Evolutionary conservation across 2,888 invertebrate genomes (phyloP).

Genomic region (Oscheius sp.): DNA sequence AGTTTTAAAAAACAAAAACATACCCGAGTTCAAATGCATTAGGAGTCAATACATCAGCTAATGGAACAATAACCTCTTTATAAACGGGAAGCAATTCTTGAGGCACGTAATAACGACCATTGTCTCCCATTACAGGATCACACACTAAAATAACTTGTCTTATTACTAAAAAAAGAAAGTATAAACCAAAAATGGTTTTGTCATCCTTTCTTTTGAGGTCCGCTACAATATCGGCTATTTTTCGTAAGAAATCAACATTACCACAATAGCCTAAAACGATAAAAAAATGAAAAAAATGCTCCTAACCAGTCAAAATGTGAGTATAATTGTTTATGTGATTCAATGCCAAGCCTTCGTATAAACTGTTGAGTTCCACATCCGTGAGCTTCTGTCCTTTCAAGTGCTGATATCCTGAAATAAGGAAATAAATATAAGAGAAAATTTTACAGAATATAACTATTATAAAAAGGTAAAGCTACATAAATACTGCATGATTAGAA

Average conservation of each 20-base stretch:
- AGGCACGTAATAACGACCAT: constrained; percentile 92
- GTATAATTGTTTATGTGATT: constrained; percentile 83
- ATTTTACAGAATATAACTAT: background rate
- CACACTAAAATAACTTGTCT: constrained; percentile 86
- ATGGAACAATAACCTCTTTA: constrained; percentile 84
- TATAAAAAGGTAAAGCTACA: background rate
- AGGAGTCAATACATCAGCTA: constrained; percentile 93
- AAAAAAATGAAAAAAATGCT: background rate
- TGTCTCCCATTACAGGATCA: constrained; percentile 98
- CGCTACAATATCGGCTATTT: constrained; percentile 83
- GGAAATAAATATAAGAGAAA: background rate
- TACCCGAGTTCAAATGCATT: constrained; percentile 93
- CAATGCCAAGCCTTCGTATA: constrained; percentile 84
- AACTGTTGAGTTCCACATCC: constrained; percentile 83
- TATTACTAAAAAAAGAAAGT: background rate
- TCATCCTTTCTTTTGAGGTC: constrained; percentile 85
- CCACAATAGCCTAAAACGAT: constrained; percentile 82
- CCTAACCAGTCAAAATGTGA: constrained; percentile 87
- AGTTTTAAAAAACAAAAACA: too few species aligned
- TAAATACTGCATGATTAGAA: background rate
- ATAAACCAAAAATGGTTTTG: constrained; percentile 85
- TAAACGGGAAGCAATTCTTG: constrained; percentile 88
- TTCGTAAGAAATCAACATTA: constrained; percentile 85
- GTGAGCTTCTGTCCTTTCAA: constrained; percentile 88
- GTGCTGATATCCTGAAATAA: constrained; percentile 35